These are phyloP conservation scores for Lasioglossum figueresi DNA, from an alignment of 2,888 invertebrate genomes.

Conservation along the genomic window DNA sequence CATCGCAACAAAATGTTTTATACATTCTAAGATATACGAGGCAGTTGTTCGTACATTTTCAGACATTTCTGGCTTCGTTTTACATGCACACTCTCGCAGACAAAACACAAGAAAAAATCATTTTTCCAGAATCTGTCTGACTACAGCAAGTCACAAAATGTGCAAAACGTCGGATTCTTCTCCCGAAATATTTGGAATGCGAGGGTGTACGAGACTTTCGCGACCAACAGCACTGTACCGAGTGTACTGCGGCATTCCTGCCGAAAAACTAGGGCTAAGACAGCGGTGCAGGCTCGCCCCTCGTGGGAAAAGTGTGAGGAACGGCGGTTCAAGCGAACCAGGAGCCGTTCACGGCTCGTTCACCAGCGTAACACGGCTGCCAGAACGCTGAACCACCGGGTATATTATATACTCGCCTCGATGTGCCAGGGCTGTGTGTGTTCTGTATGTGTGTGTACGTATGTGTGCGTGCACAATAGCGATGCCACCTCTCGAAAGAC, in stretches of 20 bases:
- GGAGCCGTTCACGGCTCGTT: constrained; percentile 12
- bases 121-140: neutral
- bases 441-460: constrained; percentile 60
- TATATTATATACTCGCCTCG: constrained; percentile 22
- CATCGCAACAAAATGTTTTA: neutral
- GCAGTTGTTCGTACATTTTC: neutral
- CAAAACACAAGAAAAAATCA: neutral
- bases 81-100: neutral
- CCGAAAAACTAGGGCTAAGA: constrained; percentile 41
- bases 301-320: constrained; percentile 46
- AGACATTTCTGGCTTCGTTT: neutral
- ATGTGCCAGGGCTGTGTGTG: constrained; percentile 50
- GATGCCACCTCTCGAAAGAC: constrained; percentile 39
- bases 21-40: neutral
- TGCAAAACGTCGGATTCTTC: neutral
- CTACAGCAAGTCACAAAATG: neutral
- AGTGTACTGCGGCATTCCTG: constrained; percentile 41
- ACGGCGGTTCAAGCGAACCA: constrained; percentile 46
- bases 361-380: constrained; percentile 4
- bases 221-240: constrained; percentile 15
- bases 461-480: constrained; percentile 66
- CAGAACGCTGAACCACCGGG: constrained; percentile 23
- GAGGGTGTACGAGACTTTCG: neutral
- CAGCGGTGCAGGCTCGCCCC: constrained; percentile 63
- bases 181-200: neutral